A percentile compares a stretch with the other conserved stretches of the same genome.
Conservation (phyloP, 2,797 vertebrate species). For the Salarias fasciatus region DNA sequence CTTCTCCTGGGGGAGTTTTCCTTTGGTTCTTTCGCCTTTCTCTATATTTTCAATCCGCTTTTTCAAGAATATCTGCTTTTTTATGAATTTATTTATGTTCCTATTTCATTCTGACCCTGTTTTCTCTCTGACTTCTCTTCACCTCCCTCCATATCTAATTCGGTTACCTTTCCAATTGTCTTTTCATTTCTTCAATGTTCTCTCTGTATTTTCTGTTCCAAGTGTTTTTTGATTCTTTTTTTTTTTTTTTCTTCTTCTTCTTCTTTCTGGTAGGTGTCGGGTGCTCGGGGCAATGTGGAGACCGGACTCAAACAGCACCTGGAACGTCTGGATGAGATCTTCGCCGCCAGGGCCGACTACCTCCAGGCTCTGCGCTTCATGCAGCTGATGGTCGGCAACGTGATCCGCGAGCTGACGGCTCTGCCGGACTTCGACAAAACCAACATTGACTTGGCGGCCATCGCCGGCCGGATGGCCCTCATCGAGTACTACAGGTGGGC, state of each 20-base stretch:
- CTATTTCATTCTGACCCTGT: conserved; percentile 33
- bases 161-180: background rate
- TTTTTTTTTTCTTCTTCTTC: no score
- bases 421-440: conserved; percentile 83
- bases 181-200: background rate
- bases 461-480: conserved; percentile 77
- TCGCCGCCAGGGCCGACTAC: conserved; percentile 85
- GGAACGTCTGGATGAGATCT: conserved; percentile 89
- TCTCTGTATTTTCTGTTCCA: background rate
- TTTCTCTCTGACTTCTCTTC: conserved; percentile 17
- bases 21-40: conserved; percentile 41
- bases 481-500: conserved; percentile 92
- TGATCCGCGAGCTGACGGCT: conserved; percentile 84
- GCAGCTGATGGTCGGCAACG: conserved; percentile 85
- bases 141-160: background rate
- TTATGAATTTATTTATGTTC: conserved; percentile 31
- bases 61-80: conserved; percentile 39
- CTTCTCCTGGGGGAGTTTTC: conserved; percentile 35
- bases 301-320: conserved; percentile 87
- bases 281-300: conserved; percentile 81
- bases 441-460: conserved; percentile 79
- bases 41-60: conserved; percentile 42
- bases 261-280: conserved; percentile 87
- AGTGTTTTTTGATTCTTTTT: background rate
- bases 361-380: conserved; percentile 87